These are phyloP conservation scores for Mystacornis crossleyi DNA, from an alignment of 2,113 vertebrate species.

Conservation along the genomic window DNA sequence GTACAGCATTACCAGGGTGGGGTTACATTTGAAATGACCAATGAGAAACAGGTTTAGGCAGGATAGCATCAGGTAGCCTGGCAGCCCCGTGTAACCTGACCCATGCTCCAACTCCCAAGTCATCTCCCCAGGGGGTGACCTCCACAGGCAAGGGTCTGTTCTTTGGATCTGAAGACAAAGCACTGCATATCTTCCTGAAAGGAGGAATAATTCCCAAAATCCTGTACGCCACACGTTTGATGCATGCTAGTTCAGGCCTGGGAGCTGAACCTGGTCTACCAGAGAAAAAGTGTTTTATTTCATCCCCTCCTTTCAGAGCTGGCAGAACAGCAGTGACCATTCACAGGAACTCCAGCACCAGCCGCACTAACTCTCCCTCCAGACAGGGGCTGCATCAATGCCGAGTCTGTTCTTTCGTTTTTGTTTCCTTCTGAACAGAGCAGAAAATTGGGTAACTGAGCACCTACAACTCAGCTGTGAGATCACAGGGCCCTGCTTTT, in stretches of 20 bases:
- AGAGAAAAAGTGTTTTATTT: background rate
- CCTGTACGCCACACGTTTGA: background rate
- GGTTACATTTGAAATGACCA: too few species aligned
- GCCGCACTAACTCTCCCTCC: background rate
- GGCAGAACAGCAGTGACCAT: background rate
- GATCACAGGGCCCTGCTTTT: background rate
- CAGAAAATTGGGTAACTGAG: slow-evolving; percentile 1
- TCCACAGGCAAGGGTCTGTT: background rate
- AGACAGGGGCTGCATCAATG: background rate
- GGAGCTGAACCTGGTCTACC: background rate
- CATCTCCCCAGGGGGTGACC: too few species aligned
- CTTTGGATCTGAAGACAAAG: background rate
- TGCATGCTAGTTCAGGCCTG: background rate
- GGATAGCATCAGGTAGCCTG: too few species aligned
- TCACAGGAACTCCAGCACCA: background rate
- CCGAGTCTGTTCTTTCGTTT: background rate
- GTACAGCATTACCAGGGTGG: too few species aligned
- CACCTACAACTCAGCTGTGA: background rate
- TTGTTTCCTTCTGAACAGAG: background rate
- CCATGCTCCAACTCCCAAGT: too few species aligned
- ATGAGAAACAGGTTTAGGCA: too few species aligned
- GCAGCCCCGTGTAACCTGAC: too few species aligned
- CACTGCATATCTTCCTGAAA: background rate
- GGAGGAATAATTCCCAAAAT: background rate
- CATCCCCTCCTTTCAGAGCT: background rate